phyloP scores from a whole-genome alignment of 2,797 vertebrate genomes.

The Cyclura pinguis region DNA sequence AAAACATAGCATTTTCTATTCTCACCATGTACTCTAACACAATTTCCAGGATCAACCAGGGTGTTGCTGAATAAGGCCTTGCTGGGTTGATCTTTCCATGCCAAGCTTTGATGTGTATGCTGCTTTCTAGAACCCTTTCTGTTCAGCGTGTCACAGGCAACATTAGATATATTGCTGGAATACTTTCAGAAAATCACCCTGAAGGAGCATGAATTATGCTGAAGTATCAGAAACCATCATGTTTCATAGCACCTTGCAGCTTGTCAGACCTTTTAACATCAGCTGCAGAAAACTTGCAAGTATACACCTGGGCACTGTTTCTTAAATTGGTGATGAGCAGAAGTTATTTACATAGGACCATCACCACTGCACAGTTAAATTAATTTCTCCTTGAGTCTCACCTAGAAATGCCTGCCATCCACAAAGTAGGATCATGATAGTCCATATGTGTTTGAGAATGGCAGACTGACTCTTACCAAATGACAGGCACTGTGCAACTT shows the following conservation, averaged over 20 bases:
- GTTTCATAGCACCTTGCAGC: slow-evolving; percentile 8
- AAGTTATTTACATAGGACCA: background rate
- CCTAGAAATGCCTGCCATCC: background rate
- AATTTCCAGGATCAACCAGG: background rate
- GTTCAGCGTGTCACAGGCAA: background rate
- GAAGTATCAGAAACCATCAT: slow-evolving; percentile 29
- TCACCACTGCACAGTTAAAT: background rate
- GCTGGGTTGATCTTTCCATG: slow-evolving; percentile 12
- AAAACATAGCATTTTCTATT: background rate
- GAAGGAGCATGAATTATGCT: slow-evolving; percentile 40
- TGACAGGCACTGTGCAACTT: background rate
- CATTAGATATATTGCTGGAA: slow-evolving; percentile 21
- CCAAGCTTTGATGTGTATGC: background rate
- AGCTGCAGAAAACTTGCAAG: slow-evolving; percentile 4
- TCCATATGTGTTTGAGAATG: background rate
- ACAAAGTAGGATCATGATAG: background rate
- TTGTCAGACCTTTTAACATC: slow-evolving; percentile 27
- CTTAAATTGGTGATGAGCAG: background rate
- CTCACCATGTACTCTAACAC: background rate
- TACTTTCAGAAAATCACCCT: slow-evolving; percentile 22
- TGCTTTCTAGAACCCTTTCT: slow-evolving; percentile 28
- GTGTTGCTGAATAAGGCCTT: slow-evolving; percentile 28
- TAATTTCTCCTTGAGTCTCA: background rate
- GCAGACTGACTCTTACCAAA: background rate
- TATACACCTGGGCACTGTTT: slow-evolving; percentile 15